These are phyloP conservation scores for Brachyhypopomus gauderio DNA, from an alignment of 2,113 vertebrate genomes.

Conservation along the genomic window DNA sequence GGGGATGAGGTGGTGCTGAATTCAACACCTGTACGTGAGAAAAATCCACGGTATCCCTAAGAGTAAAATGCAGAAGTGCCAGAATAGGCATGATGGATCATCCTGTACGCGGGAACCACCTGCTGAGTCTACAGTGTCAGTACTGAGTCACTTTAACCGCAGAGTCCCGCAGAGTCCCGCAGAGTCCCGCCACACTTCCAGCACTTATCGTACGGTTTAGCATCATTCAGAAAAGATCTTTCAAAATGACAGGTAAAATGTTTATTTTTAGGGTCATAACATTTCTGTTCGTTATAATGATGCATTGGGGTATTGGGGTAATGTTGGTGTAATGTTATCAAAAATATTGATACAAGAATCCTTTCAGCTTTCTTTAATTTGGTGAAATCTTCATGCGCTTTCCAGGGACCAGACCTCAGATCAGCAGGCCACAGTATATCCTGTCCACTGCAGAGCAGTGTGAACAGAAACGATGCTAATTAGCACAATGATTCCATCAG, in stretches of 20 bases:
- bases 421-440: neutral
- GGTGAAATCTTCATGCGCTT: too few species aligned
- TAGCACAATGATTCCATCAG: too few species aligned
- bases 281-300: neutral
- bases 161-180: too few species aligned
- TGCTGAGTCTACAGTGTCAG: neutral
- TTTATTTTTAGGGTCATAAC: neutral
- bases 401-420: neutral
- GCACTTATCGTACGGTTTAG: neutral
- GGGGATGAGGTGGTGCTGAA: too few species aligned
- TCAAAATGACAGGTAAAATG: neutral
- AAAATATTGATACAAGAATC: constrained; percentile 5
- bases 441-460: too few species aligned
- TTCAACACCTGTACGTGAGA: too few species aligned
- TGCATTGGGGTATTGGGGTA: neutral
- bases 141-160: neutral
- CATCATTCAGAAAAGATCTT: neutral
- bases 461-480: too few species aligned
- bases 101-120: neutral
- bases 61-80: neutral
- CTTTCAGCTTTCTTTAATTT: neutral
- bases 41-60: too few species aligned
- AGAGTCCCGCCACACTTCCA: too few species aligned
- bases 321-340: neutral
- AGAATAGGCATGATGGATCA: neutral